phyloP scores from a whole-genome alignment of 2,888 invertebrate species.

The Protula sp. region DNA sequence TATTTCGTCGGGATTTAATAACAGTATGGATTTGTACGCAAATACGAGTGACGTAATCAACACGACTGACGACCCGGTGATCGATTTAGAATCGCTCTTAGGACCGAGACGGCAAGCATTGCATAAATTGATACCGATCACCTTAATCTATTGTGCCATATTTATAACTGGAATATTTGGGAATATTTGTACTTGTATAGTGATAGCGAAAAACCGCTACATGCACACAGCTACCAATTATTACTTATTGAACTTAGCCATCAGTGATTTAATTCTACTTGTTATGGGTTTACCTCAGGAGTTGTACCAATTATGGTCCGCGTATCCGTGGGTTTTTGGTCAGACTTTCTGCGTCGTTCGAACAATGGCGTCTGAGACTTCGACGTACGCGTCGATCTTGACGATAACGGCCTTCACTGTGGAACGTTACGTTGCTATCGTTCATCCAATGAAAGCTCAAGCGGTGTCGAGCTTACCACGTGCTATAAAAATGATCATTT shows the following conservation, averaged over 20 bases:
- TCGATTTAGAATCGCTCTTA: not conserved
- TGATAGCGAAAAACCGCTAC: conserved; percentile 73
- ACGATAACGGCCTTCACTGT: conserved; percentile 80
- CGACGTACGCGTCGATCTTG: conserved; percentile 64
- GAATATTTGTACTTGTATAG: conserved; percentile 77
- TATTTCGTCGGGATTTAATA: too few species aligned
- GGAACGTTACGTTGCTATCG: conserved; percentile 81
- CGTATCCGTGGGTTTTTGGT: conserved; percentile 61
- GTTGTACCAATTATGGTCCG: conserved; percentile 58
- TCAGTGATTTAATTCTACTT: conserved; percentile 73
- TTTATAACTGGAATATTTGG: conserved; percentile 77
- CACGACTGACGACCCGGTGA: not conserved
- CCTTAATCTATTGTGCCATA: conserved; percentile 61
- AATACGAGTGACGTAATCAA: too few species aligned
- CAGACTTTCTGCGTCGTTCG: conserved; percentile 67
- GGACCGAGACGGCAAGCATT: conserved; percentile 19
- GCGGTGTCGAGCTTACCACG: conserved; percentile 76
- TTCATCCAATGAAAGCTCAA: conserved; percentile 72
- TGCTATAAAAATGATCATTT: conserved; percentile 72
- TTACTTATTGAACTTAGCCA: conserved; percentile 73
- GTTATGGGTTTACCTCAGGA: conserved; percentile 78
- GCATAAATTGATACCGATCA: conserved; percentile 27
- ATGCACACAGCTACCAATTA: conserved; percentile 90
- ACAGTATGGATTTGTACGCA: too few species aligned
- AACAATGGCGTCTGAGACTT: conserved; percentile 77